Base-by-base conservation (phyloP, 2,797 vertebrate genomes). In the Pseudochaenichthys georgianus region DNA sequence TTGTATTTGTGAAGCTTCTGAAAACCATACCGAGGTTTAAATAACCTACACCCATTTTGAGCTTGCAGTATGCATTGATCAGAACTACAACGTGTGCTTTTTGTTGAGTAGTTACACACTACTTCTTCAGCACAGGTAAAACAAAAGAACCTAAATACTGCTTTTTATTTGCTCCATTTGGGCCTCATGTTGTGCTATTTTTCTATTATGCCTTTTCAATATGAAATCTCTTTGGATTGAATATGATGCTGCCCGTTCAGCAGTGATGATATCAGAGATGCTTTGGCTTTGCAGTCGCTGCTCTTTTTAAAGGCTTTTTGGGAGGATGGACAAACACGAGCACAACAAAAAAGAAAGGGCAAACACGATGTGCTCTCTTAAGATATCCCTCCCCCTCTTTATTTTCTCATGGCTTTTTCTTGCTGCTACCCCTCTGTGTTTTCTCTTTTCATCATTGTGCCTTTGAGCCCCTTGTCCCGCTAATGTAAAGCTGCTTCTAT, bases 401-500 rank as follows among this genome's bases (percentile, higher is more conserved):
- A 12, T 46, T 65, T 79, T 53, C 68, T 63, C 5, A 9, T 65
- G 48, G 73, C 58, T 79, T 58, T 38, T 54, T 28, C 62, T 45
- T 0, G 0, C 46, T n/a, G 21, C 51, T 63, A n/a, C 17, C 46
- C 48, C 12, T 73, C 59, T 48, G 19, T 60, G 17, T 47, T 48
- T 43, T 12, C 31, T 60, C 61, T 21, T 77, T 79, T 77, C 66
- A 83, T 71, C 46, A 63, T 17, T 64, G 28, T 11, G 5, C 38
- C 45, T 73, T 43, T 67, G 64, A 84, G 75, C 53, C 50, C 7
- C 69, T 58, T 69, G 71, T 21, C 13, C 28, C 61, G 12, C 46
- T 58, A 34, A 68, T 55, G 43, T 70, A 58, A 74, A 65, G 38
- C 61, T 6, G 23, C 48, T 68, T 80, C 77, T 34, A 73, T 80